Percentiles rank a stretch among this genome's conserved stretches.
Evolutionary conservation across 2,113 vertebrate genomes (phyloP).

Genomic region (Eretmochelys imbricata): DNA sequence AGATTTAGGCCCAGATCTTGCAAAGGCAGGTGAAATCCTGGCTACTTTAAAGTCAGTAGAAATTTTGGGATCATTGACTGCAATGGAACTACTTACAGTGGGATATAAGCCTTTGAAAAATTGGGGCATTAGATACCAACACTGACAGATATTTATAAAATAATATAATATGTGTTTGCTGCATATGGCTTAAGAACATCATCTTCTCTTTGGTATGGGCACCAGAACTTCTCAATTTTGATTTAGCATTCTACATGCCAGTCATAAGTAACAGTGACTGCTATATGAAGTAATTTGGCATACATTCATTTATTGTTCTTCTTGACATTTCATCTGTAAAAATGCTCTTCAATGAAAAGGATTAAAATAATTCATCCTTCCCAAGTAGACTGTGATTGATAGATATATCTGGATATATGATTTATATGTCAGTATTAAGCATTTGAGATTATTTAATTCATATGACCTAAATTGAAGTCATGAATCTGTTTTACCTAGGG

Average conservation of each 20-base stretch:
- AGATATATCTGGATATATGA: neutral
- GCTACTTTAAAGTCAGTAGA: no score
- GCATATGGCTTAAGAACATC: neutral
- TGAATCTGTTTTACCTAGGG: neutral
- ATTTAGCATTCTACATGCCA: neutral
- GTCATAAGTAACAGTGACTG: neutral
- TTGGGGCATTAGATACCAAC: neutral
- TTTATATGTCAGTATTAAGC: neutral
- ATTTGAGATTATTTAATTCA: neutral
- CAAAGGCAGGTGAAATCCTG: neutral
- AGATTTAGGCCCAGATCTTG: neutral
- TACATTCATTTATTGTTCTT: neutral
- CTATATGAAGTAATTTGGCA: neutral
- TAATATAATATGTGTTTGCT: neutral
- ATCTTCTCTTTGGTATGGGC: neutral
- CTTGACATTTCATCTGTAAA: neutral
- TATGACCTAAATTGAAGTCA: neutral
- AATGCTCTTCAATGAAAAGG: neutral
- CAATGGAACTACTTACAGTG: neutral
- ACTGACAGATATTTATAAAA: neutral
- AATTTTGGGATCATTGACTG: neutral
- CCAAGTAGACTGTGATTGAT: neutral
- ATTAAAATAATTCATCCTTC: neutral
- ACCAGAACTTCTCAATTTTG: neutral
- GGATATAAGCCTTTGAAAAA: neutral